Base-by-base conservation (phyloP, 2,797 vertebrate genomes). In the Austrolebias charrua region DNA sequence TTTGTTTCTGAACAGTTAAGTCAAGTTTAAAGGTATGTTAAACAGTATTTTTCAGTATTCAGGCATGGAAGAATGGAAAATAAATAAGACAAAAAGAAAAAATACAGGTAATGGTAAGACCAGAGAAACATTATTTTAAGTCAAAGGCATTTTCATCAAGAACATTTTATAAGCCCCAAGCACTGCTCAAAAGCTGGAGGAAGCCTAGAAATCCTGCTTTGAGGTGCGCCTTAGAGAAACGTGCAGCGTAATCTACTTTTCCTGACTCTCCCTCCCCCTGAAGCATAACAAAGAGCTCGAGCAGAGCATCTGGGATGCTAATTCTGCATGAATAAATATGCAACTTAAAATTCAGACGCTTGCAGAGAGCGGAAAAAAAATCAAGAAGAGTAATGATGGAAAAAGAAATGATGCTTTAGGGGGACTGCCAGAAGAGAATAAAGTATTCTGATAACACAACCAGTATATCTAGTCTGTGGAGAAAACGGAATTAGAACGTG, bases 271-370 rank as follows among this genome's bases (percentile, higher is more conserved):
- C 69, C 65, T 77, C 70, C 75, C 79, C 75, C 85, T 67, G 60
- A 79, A 86, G 86, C 80, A 78, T 78, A 83, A 87, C 86, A 87
- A 83, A 84, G 71, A 82, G 77, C 73, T 68, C 44, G 55, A 72
- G 66, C 73, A 81, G 62, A 73, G 78, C 85, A 78, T 89, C 87
- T 88, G 81, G 88, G 84, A 90, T 90, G 88, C 80, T 86, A 89
- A 89, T 90, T 86, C 79, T 73, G 57, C 54, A 75, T 73, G 74
- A 88, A 88, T 85, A 87, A 88, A 88, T 87, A 83, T 80, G 82
- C 76, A 80, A 81, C 78, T 78, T 66, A 72, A 80, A 81, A 87
- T 87, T 74, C 76, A 74, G 68, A 77, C 31, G 46, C 66, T 83
- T 80, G 72, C 65, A 75, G 58, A 78, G 62, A 57, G 67, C 71